Evolutionary conservation across 2,797 vertebrate species (phyloP).

Genomic region (Lemur catta): DNA sequence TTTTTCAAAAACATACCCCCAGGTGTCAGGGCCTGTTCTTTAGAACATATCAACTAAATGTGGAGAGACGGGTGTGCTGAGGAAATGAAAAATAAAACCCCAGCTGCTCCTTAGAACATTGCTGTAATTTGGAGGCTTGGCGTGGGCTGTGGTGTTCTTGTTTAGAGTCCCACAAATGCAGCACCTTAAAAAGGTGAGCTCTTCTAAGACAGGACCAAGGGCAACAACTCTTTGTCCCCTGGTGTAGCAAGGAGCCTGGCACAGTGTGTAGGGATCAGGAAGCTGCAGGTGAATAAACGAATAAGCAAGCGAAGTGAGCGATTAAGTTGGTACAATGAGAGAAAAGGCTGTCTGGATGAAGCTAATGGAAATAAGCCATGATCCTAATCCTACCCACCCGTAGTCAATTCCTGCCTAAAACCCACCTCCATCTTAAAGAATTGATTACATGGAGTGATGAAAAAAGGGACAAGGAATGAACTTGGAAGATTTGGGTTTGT

Average conservation of each 20-base stretch:
- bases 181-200: neutral
- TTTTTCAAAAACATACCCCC: constrained; percentile 69
- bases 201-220: neutral
- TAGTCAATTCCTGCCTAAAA: neutral
- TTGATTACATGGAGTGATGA: neutral
- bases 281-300: neutral
- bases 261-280: neutral
- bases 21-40: constrained; percentile 72
- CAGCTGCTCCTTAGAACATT: constrained; percentile 58
- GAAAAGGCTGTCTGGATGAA: neutral
- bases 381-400: accelerated
- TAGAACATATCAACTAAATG: constrained; percentile 72
- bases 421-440: neutral
- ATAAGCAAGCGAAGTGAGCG: neutral
- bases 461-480: neutral
- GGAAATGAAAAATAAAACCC: constrained; percentile 77
- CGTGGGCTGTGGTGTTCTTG: neutral
- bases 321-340: neutral
- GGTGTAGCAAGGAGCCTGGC: neutral
- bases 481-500: neutral
- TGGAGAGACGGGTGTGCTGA: constrained; percentile 64
- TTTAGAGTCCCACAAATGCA: neutral
- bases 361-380: neutral
- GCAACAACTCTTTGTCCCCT: neutral
- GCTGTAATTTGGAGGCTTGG: constrained; percentile 35